These are phyloP conservation scores for Cantharis rustica DNA, from an alignment of 2,888 invertebrate species.

Conservation along the genomic window DNA sequence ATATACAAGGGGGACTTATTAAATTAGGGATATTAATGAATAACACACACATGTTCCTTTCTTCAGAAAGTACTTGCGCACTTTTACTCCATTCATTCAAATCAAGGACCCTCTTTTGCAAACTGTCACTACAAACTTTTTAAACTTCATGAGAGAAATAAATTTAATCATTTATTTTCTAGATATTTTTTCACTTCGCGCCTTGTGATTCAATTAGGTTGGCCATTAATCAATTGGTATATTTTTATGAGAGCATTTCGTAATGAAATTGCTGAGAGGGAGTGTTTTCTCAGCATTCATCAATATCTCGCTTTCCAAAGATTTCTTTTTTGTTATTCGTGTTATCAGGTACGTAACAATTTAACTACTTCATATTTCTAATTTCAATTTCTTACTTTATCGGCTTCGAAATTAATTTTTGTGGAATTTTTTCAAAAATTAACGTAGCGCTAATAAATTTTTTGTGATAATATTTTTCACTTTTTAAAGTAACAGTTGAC, in stretches of 20 bases:
- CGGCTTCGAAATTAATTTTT: neutral
- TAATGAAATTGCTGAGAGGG: constrained; percentile 50
- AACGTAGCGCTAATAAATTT: neutral
- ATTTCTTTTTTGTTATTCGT: constrained; percentile 14
- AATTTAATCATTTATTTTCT: constrained; percentile 52
- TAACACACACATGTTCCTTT: constrained; percentile 22
- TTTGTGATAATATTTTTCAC: neutral
- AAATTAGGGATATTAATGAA: constrained; percentile 42
- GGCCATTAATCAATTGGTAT: constrained; percentile 57
- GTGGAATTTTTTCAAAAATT: neutral
- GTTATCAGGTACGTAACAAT: neutral
- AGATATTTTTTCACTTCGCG: constrained; percentile 52
- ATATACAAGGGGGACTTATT: constrained; percentile 38
- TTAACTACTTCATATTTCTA: neutral
- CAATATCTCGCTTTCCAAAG: constrained; percentile 32
- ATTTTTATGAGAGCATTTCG: constrained; percentile 53
- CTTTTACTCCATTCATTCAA: constrained; percentile 30
- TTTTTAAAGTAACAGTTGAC: neutral
- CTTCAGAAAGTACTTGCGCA: constrained; percentile 21
- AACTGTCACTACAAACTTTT: constrained; percentile 53
- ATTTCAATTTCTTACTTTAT: neutral
- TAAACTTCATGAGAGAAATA: constrained; percentile 52
- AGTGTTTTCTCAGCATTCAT: constrained; percentile 33
- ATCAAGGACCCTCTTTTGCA: constrained; percentile 40
- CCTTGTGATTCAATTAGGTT: constrained; percentile 55